A percentile compares a stretch with the other conserved stretches of the same genome.
phyloP scores from a whole-genome alignment of 2,113 vertebrate species.

The Eleginops maclovinus region DNA sequence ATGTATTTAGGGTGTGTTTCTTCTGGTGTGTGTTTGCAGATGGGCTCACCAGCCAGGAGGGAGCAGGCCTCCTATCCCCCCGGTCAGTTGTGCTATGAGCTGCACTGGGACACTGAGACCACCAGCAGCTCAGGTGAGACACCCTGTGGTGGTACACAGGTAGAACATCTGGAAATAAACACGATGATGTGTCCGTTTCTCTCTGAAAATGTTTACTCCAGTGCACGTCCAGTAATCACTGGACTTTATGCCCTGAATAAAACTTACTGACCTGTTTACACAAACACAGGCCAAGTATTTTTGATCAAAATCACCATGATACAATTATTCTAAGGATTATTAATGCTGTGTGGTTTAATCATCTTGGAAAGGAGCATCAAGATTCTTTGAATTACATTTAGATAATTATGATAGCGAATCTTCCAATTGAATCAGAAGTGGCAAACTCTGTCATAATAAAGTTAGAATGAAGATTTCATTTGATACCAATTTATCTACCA shows the following conservation, averaged over 20 bases:
- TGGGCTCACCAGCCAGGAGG: slow-evolving; percentile 78
- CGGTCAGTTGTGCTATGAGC: slow-evolving; percentile 83
- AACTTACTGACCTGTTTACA: neutral
- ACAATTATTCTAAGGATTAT: neutral
- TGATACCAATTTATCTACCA: neutral
- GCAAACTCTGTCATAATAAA: neutral
- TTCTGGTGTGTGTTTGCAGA: slow-evolving; percentile 74
- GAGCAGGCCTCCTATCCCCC: slow-evolving; percentile 76
- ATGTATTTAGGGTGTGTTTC: slow-evolving; percentile 30
- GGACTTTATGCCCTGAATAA: neutral
- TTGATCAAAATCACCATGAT: neutral
- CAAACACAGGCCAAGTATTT: slow-evolving; percentile 8
- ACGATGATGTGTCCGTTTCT: neutral
- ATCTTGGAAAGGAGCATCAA: neutral
- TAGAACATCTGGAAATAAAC: slow-evolving; percentile 7
- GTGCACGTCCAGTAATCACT: neutral
- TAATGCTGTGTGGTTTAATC: neutral
- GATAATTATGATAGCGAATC: neutral
- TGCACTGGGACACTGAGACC: slow-evolving; percentile 87
- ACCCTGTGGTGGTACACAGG: slow-evolving; percentile 47
- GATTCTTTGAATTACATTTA: slow-evolving; percentile 3
- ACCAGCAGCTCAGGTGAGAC: slow-evolving; percentile 82
- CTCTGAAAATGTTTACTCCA: neutral
- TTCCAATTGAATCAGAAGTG: too few relatives aligned
- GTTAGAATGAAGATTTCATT: neutral